Base-by-base conservation (phyloP, 2,797 vertebrate genomes). In the Coendou prehensilis region DNA sequence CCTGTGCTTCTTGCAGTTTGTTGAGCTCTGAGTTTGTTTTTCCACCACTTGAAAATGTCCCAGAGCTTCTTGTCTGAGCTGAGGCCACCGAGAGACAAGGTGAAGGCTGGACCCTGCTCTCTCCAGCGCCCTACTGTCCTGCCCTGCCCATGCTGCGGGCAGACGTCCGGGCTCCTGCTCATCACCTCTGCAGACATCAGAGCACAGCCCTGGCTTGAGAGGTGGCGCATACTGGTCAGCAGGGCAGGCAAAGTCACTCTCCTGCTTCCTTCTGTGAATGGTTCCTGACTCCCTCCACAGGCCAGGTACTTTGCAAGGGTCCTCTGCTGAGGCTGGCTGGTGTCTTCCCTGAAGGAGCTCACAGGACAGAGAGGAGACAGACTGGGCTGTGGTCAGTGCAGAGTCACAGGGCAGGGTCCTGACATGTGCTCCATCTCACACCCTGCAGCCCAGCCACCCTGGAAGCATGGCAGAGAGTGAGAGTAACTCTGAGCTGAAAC, bases 31-130 rank as follows among this genome's bases (percentile, higher is more conserved):
- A 37, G n/a, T 95, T 33, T 93, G 69, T 57, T 92, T 96, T 63
- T 69, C 85, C 91, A 79, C 57, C 50, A 6, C 75, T 76, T 73
- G 79, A 88, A 75, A 54, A 33, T 88, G 88, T 80, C 95, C 63
- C 8, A 69, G 79, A 88, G 37, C 54, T 47, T 8, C 26, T 50
- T 22, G 41, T 89, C 87, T 41, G 11, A 71, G 33, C n/a, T 17
- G 69, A 91, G 64, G 52, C 75, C 75, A 86, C 69, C 9, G 9
- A 57, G 33, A 63, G 33, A 6, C 73, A 20, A 7, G 61, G 28
- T 13, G 2, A 13, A 20, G 6, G 8, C 96, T 54, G 5, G 23
- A 47, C 9, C 56, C 28, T 23, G 33, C 56, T 50, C 2, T 45
- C 30, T 45, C 30, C 30, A 33, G 5, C 18, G 26, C 30, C 30